Evolutionary conservation across 2,888 invertebrate species (phyloP), one percentile per base, ranked within the genome.

Genomic region (Syritta pipiens): DNA sequence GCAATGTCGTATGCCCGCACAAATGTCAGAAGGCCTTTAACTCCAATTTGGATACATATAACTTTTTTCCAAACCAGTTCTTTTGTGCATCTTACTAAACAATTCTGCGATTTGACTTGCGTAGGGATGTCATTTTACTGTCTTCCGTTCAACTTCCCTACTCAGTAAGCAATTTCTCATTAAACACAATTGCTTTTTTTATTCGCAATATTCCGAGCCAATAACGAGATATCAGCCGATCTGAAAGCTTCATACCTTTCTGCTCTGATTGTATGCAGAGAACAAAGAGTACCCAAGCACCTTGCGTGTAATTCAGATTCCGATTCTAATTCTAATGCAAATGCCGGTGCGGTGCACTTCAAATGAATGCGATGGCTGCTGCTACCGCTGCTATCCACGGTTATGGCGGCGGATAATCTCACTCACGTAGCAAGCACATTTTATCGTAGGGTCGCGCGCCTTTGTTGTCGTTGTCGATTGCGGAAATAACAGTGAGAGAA

Each of bases 401-500:
- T 30, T 6, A 65, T 42, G 28, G 32, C 10, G 46, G 28, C n/a
- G 28, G 53, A 30, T 30, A 63, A 63, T 76, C 63, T 30, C 19
- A 30, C 57, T 63, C 63, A 46, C 62, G 49, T 42, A 28, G 30
- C n/a, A 12, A 37, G 20, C 57, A 60, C 57, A 65, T 65, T 57
- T 59, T 65, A 65, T 48, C 46, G 26, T 4, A 46, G 24, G 20
- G 20, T 12, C 24, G n/a, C 17, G 26, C n/a, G 32, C 40, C 7
- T 14, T 35, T 4, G 12, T 51, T 57, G 32, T 44, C 12, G 49
- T 46, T 53, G 68, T 60, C 59, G 49, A 60, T 65, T 71, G 65
- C 77, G 71, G 71, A 77, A 71, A 60, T 67, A 77, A 59, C 59
- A 20, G 26, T 12, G 53, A 65, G n/a, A n/a, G n/a, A n/a, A n/a